Evolutionary conservation across 2,888 invertebrate genomes (phyloP), one percentile per base, ranked within the genome.

Genomic region (Orchestes rusci): DNA sequence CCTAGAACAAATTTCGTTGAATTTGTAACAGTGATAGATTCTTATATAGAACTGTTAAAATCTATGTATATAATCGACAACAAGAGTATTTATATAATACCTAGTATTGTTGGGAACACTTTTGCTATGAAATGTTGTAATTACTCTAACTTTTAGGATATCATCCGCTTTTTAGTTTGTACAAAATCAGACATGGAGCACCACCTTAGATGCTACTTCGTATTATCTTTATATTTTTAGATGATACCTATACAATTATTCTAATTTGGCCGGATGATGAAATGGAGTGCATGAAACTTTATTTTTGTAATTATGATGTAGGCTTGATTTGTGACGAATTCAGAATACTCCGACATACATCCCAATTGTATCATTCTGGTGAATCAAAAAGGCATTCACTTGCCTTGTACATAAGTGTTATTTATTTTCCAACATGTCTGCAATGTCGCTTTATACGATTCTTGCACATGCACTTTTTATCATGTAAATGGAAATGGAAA

Each of bases 91-190:
- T 63, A 62, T 61, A 59, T 56, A 57, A 59, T 60, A 56, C 56
- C 56, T 57, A 59, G 60, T 56, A 59, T 61, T 64, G 61, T 60
- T 63, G 63, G 64, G 63, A 64, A 60, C 63, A 63, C 59, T 65
- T 63, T 64, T 64, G 63, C 64, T 65, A 63, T 59, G 54, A 55
- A 56, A 55, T 53, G 52, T 55, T 55, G 56, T 54, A 56, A 56
- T 50, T 38, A 59, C 52, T 56, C 52, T 54, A 45, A 52, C 44
- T 52, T 46, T 48, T 53, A 59, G 54, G 53, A 53, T 52, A 59
- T 53, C 52, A 46, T 56, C 56, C 30, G 58, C 57, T 55, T 59
- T 29, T 58, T 59, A 49, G 46, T 54, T 57, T 57, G 57, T 56
- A 53, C 55, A 57, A 56, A 45, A n/a, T n/a, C n/a, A n/a, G n/a